phyloP scores from a whole-genome alignment of 2,797 vertebrate genomes.

The Cercopithecus mitis region DNA sequence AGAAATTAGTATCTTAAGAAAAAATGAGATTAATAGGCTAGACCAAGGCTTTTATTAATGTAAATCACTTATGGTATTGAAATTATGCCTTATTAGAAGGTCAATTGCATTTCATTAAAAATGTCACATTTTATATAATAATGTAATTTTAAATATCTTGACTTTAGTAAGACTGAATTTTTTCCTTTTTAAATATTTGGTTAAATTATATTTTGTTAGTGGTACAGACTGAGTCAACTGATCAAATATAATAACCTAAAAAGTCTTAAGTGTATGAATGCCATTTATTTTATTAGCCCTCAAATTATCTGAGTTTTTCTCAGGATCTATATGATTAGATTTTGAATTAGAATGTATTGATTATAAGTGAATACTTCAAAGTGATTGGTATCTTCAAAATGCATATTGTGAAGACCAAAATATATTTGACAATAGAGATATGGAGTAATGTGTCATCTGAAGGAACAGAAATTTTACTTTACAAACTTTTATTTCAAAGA shows the following conservation, averaged over 20 bases:
- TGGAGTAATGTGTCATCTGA: background rate
- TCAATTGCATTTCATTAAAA: background rate
- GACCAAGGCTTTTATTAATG: background rate
- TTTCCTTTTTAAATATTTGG: background rate
- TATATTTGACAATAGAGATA: background rate
- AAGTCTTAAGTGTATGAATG: background rate
- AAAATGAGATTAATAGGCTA: background rate
- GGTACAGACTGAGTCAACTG: conserved; percentile 39
- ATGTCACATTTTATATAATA: background rate
- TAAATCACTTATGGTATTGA: conserved; percentile 21
- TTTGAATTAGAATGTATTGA: background rate
- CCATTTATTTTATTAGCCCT: background rate
- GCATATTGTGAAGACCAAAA: background rate
- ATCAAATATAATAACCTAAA: conserved; percentile 59
- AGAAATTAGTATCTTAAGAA: conserved; percentile 14
- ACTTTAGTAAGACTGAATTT: background rate
- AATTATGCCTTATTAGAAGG: background rate
- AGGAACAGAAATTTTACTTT: background rate
- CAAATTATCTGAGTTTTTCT: background rate
- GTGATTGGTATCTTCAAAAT: background rate
- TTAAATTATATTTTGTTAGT: conserved; percentile 52
- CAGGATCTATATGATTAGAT: background rate
- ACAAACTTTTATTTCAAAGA: background rate
- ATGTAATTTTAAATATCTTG: conserved; percentile 37
- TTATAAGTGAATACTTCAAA: background rate